Percentiles rank a stretch among this genome's conserved stretches.
Evolutionary conservation across 2,888 invertebrate species (phyloP).

Genomic region (Pachydiplax longipennis): DNA sequence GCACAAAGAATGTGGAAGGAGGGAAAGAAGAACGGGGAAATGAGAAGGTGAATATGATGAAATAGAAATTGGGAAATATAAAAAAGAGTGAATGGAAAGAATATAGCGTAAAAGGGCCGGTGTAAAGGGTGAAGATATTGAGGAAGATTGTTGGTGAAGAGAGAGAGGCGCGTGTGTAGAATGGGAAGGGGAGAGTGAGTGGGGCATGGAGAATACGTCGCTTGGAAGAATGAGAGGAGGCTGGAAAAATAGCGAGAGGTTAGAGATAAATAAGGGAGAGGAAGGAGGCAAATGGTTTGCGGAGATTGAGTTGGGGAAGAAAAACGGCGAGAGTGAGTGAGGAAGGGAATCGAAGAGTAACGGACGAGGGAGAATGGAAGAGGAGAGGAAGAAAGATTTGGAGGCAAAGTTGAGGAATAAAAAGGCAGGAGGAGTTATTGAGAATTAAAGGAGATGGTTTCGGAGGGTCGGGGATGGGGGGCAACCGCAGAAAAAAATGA

Average conservation of each 20-base stretch:
- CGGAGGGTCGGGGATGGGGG: too few relatives aligned
- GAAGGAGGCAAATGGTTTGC: not conserved
- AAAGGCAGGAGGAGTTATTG: not conserved
- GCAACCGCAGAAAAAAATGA: too few relatives aligned
- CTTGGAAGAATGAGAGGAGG: not conserved
- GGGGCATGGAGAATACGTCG: not conserved
- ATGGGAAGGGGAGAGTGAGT: not conserved
- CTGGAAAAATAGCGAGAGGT: not conserved
- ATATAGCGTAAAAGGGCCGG: not conserved
- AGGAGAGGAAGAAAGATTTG: not conserved
- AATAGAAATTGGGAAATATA: not conserved
- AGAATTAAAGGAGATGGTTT: not conserved
- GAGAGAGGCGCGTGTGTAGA: not conserved
- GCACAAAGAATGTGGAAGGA: not conserved
- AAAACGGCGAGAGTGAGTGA: not conserved
- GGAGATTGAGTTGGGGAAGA: not conserved
- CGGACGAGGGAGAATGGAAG: not conserved
- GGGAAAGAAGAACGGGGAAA: not conserved
- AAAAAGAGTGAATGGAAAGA: not conserved
- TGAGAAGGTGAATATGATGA: not conserved
- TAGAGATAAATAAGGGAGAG: not conserved
- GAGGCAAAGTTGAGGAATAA: not conserved
- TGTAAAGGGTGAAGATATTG: not conserved
- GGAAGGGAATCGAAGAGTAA: not conserved
- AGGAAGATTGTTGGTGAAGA: constrained; percentile 1